Percentiles rank a stretch among this genome's conserved stretches.
Conservation (phyloP, 37 sponge, comb jelly and placozoan genomes). For the Beroe forskalii region DNA sequence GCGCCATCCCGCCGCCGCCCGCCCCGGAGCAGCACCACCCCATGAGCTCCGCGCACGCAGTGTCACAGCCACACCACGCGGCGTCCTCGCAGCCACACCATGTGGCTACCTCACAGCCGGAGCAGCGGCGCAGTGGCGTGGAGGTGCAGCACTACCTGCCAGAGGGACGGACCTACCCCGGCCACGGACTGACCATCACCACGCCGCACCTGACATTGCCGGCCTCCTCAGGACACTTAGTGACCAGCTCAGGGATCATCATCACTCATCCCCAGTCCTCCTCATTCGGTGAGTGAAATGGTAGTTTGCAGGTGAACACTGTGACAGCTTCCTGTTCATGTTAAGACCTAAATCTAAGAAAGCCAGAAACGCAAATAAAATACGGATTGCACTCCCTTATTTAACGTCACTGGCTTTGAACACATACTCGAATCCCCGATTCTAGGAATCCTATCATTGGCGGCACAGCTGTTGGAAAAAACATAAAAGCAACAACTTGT, state of each 20-base stretch:
- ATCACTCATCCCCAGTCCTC: conserved; percentile 53
- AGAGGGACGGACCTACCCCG: not conserved
- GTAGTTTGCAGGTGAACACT: too few relatives aligned
- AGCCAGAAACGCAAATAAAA: too few relatives aligned
- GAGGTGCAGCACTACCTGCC: conserved; percentile 36
- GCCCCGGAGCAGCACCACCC: conserved; percentile 11
- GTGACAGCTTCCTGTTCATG: too few relatives aligned
- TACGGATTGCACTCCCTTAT: too few relatives aligned
- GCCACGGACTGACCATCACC: conserved; percentile 29
- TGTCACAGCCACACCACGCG: not conserved
- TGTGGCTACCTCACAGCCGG: not conserved
- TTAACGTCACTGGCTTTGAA: too few relatives aligned
- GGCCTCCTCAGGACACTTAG: conserved; percentile 18
- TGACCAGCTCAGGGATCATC: conserved; percentile 56
- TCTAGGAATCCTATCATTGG: too few relatives aligned
- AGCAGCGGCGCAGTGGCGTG: not conserved
- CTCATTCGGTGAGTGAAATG: conserved; percentile 6
- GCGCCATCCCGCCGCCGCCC: not conserved
- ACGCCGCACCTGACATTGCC: conserved; percentile 52
- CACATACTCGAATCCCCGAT: too few relatives aligned
- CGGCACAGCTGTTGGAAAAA: too few relatives aligned
- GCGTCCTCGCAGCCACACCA: not conserved
- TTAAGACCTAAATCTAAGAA: too few relatives aligned
- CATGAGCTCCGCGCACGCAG: not conserved
- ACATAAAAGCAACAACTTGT: too few relatives aligned